Percentiles rank a stretch among this genome's conserved stretches.
Conservation (phyloP, 2,797 vertebrate genomes). For the Alfaro cultratus region DNA sequence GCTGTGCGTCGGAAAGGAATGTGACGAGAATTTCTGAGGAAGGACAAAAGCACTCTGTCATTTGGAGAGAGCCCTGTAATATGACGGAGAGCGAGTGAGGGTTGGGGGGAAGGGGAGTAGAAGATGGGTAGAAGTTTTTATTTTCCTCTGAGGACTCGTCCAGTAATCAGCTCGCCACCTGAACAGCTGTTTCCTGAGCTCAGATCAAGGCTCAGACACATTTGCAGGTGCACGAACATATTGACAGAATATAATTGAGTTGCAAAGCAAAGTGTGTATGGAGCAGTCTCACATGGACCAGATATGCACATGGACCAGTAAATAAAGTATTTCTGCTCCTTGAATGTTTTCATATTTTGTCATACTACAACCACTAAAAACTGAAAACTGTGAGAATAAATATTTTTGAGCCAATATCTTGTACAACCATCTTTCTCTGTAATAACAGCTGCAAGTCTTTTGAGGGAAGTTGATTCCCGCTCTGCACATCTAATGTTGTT, state of each 20-base stretch:
- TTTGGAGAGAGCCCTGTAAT: conserved; percentile 84
- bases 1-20: conserved; percentile 84
- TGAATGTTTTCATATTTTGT: background rate
- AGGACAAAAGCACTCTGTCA: conserved; percentile 86
- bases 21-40: conserved; percentile 82
- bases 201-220: conserved; percentile 30
- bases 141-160: conserved; percentile 57
- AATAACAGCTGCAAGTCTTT: background rate
- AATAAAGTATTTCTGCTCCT: background rate
- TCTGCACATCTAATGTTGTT: background rate
- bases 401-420: background rate
- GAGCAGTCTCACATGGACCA: background rate
- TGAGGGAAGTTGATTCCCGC: background rate
- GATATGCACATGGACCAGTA: background rate
- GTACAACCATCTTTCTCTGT: background rate
- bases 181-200: conserved; percentile 75
- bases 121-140: conserved; percentile 18
- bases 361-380: background rate
- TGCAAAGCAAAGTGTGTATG: background rate
- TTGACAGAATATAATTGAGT: background rate
- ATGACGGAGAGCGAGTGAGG: conserved; percentile 62
- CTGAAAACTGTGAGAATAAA: background rate
- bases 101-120: background rate
- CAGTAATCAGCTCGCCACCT: conserved; percentile 74
- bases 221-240: conserved; percentile 10